A percentile compares a stretch with the other conserved stretches of the same genome.
Evolutionary conservation across 2,797 vertebrate species (phyloP).

Genomic region (Phalanger gymnotis): DNA sequence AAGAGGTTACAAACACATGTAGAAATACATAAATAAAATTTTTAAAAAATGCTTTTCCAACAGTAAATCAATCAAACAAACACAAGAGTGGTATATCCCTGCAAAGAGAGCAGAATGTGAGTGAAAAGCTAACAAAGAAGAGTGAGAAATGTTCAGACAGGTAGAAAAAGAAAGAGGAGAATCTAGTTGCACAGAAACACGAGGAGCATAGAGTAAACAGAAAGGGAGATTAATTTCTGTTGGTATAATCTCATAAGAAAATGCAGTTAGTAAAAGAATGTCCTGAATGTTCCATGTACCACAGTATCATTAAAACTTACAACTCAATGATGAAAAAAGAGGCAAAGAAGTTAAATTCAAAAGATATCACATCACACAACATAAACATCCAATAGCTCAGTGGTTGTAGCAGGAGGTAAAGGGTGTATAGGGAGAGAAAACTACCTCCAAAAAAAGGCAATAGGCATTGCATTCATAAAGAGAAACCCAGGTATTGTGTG

Average conservation of each 20-base stretch:
- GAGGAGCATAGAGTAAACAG: background rate
- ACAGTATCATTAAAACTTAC: constrained; percentile 49
- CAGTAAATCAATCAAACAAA: background rate
- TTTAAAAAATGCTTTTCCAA: background rate
- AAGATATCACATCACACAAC: constrained; percentile 12
- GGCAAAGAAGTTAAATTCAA: constrained; percentile 41
- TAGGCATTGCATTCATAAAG: background rate
- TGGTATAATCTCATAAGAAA: background rate
- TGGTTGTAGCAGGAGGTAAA: constrained; percentile 36
- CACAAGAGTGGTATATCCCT: background rate
- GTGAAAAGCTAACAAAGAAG: background rate
- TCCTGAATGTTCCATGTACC: background rate
- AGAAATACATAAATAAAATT: background rate
- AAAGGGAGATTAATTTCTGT: background rate
- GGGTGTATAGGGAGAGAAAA: background rate
- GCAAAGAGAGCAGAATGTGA: background rate
- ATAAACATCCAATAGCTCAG: constrained; percentile 47
- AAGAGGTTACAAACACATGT: background rate
- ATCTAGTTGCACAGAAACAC: background rate
- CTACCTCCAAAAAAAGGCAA: constrained; percentile 28
- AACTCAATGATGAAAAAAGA: constrained; percentile 38
- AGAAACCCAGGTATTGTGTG: background rate
- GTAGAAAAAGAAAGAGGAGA: background rate
- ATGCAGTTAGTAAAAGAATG: background rate
- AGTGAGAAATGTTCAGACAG: background rate